phyloP scores from a whole-genome alignment of 2,888 invertebrate genomes.

The Chrysolina oricalcia region DNA sequence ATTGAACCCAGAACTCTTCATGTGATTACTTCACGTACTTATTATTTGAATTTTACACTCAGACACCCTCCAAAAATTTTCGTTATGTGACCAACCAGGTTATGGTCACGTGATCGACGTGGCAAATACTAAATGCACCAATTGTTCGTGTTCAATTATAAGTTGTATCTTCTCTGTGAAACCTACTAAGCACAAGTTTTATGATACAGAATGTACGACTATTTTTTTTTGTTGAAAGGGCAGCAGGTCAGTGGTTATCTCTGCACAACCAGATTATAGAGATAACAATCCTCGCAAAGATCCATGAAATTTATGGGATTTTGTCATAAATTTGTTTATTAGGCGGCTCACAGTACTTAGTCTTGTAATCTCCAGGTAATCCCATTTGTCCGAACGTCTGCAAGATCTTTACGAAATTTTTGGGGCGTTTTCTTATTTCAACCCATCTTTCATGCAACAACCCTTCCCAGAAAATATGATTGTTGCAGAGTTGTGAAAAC shows the following conservation, averaged over 20 bases:
- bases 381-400: slow-evolving; percentile 23
- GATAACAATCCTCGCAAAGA: neutral
- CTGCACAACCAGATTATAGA: neutral
- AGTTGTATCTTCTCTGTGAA: too few relatives aligned
- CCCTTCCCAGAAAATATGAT: slow-evolving; percentile 5
- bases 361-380: slow-evolving; percentile 33
- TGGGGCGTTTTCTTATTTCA: slow-evolving; percentile 6
- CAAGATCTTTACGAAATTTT: neutral
- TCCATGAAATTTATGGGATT: slow-evolving; percentile 25
- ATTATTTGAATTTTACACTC: too few relatives aligned
- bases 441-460: neutral
- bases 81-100: too few relatives aligned
- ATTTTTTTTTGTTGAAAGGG: neutral
- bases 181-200: too few relatives aligned
- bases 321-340: slow-evolving; percentile 20
- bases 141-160: too few relatives aligned
- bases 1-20: too few relatives aligned
- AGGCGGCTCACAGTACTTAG: slow-evolving; percentile 5
- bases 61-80: too few relatives aligned
- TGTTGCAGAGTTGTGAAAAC: neutral
- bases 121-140: too few relatives aligned
- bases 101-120: too few relatives aligned
- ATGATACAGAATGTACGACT: too few relatives aligned
- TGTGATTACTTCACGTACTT: too few relatives aligned
- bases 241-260: neutral